Conservation (phyloP, 2,797 vertebrate species). For the Mus caroli region DNA sequence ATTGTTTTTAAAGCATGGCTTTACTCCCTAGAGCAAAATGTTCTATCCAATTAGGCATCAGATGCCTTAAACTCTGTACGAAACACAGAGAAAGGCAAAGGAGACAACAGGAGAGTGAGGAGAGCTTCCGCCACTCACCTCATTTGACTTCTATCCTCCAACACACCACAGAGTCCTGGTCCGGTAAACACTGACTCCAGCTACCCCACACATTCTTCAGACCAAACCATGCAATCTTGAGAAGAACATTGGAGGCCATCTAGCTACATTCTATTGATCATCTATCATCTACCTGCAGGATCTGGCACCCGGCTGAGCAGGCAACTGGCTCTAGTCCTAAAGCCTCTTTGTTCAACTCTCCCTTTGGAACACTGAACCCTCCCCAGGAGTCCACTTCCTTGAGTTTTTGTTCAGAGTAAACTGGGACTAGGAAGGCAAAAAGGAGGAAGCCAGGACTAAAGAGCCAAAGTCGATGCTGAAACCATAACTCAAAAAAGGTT, state of each 20-base stretch:
- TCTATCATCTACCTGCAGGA: not conserved
- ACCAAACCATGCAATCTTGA: not conserved
- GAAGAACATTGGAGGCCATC: not conserved
- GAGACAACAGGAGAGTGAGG: not conserved
- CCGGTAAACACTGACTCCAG: not conserved
- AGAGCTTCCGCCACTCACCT: not conserved
- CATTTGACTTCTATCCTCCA: not conserved
- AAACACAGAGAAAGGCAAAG: not conserved
- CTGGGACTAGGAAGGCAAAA: not conserved
- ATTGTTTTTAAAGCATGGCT: conserved; percentile 6
- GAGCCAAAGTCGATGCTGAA: not conserved
- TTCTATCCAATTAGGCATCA: conserved; percentile 26
- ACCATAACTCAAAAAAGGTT: not conserved
- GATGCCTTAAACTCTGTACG: not conserved
- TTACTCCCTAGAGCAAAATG: conserved; percentile 62
- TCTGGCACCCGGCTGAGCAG: not conserved
- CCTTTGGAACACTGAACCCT: conserved; percentile 26
- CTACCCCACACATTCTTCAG: not conserved
- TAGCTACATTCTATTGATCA: not conserved
- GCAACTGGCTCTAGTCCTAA: not conserved
- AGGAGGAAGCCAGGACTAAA: not conserved
- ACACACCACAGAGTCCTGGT: not conserved
- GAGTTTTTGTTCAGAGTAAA: not conserved
- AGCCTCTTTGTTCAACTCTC: not conserved
- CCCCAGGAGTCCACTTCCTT: not conserved